Evolutionary conservation across 2,888 invertebrate species (phyloP).

Genomic region (Myopa tessellatipennis): DNA sequence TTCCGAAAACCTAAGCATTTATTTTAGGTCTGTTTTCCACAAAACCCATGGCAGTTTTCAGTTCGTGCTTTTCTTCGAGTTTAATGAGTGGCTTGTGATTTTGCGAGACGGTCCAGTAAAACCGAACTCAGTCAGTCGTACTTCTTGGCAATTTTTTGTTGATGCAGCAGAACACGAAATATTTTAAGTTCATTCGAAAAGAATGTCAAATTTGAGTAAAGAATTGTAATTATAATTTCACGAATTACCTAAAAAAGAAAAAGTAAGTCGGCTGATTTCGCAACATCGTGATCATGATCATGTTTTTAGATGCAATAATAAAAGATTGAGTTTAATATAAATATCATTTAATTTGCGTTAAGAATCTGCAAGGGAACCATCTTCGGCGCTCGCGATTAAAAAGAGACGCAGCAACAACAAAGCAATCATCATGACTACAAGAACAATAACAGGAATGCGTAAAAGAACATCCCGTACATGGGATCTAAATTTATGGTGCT

Average conservation of each 20-base stretch:
- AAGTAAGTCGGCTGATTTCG: not conserved
- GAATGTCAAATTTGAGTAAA: slow-evolving; percentile 16
- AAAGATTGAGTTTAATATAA: slow-evolving; percentile 15
- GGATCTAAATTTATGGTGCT: slow-evolving; percentile 39
- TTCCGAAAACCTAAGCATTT: not conserved
- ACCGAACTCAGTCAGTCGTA: not conserved
- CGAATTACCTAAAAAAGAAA: slow-evolving; percentile 20
- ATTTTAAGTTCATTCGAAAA: slow-evolving; percentile 10
- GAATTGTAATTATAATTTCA: slow-evolving; percentile 30
- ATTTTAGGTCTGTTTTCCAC: not conserved
- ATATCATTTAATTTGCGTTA: not conserved
- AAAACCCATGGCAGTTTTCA: not conserved
- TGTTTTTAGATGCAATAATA: not conserved
- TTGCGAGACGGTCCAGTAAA: not conserved
- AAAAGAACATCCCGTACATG: not conserved
- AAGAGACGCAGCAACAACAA: not conserved
- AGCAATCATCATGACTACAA: slow-evolving; percentile 2
- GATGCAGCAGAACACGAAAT: slow-evolving; percentile 35
- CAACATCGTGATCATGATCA: not conserved
- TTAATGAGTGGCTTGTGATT: not conserved
- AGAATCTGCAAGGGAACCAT: not conserved
- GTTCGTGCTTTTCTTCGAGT: slow-evolving; percentile 29
- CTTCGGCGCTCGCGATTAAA: not conserved
- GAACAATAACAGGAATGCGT: slow-evolving; percentile 32
- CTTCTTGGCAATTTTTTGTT: not conserved